A percentile compares a stretch with the other conserved stretches of the same genome.
These are phyloP conservation scores for Apteryx mantelli DNA, from an alignment of 2,113 vertebrate species.

Conservation along the genomic window DNA sequence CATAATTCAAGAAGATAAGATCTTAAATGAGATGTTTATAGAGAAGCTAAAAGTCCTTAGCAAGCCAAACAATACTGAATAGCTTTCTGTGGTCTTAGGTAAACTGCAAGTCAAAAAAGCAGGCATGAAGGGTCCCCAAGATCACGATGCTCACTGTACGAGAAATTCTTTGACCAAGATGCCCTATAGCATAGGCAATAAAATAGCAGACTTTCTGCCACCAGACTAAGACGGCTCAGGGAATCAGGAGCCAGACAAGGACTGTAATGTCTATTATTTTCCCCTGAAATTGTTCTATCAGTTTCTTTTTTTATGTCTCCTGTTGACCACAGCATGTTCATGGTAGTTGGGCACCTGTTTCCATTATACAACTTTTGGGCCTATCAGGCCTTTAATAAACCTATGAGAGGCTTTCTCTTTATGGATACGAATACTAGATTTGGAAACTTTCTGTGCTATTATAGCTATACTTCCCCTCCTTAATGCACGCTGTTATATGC, in stretches of 20 bases:
- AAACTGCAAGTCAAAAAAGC: neutral
- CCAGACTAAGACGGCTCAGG: neutral
- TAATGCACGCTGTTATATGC: neutral
- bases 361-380: neutral
- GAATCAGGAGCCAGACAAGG: neutral
- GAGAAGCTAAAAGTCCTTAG: neutral
- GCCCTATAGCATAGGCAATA: neutral
- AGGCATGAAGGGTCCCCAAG: rapidly evolving
- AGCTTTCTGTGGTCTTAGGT: neutral
- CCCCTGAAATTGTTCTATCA: neutral
- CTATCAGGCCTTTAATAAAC: neutral
- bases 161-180: neutral
- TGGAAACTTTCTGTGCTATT: neutral
- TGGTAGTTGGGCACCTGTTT: neutral
- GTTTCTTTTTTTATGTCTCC: neutral
- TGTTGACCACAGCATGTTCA: neutral
- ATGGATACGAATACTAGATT: neutral
- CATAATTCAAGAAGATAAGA: neutral
- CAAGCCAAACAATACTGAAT: neutral
- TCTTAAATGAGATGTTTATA: too few relatives aligned
- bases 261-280: neutral
- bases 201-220: neutral
- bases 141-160: neutral
- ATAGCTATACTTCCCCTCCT: neutral
- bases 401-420: neutral